A percentile compares a stretch with the other conserved stretches of the same genome.
Conservation (phyloP, 2,797 vertebrate genomes). For the Gymnodraco acuticeps region DNA sequence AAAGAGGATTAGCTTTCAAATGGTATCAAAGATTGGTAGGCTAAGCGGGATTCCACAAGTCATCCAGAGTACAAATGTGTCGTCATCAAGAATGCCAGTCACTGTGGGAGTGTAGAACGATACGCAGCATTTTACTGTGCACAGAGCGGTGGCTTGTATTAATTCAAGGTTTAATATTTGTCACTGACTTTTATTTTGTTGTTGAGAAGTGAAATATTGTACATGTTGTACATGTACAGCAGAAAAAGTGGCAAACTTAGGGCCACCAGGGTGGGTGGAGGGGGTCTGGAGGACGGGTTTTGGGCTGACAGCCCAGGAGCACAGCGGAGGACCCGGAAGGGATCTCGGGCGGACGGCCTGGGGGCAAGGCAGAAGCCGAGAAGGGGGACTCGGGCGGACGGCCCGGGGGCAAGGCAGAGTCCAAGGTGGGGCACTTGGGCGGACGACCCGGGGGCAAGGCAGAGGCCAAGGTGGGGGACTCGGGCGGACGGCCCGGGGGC, state of each 20-base stretch:
- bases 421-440: too few species aligned
- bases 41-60: constrained; percentile 68
- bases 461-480: too few species aligned
- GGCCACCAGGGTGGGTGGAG: too few species aligned
- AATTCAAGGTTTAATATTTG: constrained; percentile 46
- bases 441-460: too few species aligned
- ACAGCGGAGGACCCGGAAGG: too few species aligned
- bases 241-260: constrained; percentile 22
- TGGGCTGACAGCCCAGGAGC: too few species aligned
- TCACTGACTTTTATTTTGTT: constrained; percentile 24
- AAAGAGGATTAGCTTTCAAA: constrained; percentile 75
- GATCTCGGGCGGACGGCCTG: too few species aligned
- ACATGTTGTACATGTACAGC: constrained; percentile 39
- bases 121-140: constrained; percentile 24
- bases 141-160: constrained; percentile 27
- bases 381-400: too few species aligned
- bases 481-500: too few species aligned
- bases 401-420: too few species aligned
- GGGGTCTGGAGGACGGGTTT: too few species aligned
- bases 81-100: constrained; percentile 35
- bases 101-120: constrained; percentile 40
- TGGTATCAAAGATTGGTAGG: constrained; percentile 63
- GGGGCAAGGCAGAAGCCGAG: too few species aligned
- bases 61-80: constrained; percentile 58
- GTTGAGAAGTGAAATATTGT: constrained; percentile 37